Conservation (phyloP, 2,797 vertebrate genomes). For the Columba guinea region DNA sequence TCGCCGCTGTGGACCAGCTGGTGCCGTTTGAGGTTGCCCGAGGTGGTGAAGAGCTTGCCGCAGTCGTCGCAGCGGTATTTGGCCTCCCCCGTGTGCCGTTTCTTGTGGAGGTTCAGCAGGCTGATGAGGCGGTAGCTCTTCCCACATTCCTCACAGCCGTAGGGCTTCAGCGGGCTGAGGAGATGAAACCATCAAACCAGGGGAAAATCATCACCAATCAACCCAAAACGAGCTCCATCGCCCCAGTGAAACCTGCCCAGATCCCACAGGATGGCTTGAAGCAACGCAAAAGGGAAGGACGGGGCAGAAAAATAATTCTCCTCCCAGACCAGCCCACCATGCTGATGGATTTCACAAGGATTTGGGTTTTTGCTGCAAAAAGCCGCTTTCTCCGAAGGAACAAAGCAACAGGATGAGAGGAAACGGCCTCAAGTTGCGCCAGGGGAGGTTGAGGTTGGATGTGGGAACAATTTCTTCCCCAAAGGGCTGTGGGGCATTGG, state of each 20-base stretch:
- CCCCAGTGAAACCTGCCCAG: accelerated
- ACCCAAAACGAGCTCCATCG: accelerated
- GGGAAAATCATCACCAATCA: too few relatives aligned
- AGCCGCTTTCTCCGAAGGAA: too few relatives aligned
- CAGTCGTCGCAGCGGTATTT: constrained; percentile 94
- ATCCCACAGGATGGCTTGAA: background rate
- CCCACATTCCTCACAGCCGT: constrained; percentile 93
- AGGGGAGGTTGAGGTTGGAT: too few relatives aligned
- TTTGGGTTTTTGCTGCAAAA: background rate
- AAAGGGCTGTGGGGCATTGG: too few relatives aligned
- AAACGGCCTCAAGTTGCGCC: too few relatives aligned
- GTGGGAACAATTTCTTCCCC: too few relatives aligned
- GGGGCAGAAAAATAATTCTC: background rate
- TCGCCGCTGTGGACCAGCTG: constrained; percentile 97
- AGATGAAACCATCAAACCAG: too few relatives aligned
- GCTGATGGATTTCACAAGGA: accelerated
- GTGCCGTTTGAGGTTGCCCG: constrained; percentile 96
- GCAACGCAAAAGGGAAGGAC: background rate
- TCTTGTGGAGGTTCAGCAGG: constrained; percentile 95
- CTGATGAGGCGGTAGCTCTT: constrained; percentile 99
- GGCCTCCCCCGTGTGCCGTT: constrained; percentile 94
- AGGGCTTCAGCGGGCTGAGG: constrained; percentile 90
- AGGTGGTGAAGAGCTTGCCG: constrained; percentile 96
- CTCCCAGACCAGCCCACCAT: accelerated
- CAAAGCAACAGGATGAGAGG: too few relatives aligned